Evolutionary conservation across 1,140 invertebrate species (phyloP), one percentile per base, ranked within the genome.

Genomic region (Homalodisca vitripennis): DNA sequence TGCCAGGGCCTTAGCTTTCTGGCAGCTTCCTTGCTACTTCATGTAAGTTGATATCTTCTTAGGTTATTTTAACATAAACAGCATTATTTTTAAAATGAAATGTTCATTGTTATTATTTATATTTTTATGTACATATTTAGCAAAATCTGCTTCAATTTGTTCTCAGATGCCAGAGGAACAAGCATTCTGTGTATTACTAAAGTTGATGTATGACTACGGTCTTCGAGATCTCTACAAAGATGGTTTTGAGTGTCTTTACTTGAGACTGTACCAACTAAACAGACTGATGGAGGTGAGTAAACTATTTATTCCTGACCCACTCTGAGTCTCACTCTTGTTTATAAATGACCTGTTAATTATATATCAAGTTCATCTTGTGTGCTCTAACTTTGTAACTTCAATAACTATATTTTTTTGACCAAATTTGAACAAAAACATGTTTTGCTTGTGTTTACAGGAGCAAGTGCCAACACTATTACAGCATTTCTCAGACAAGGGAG

Each of bases 111-210:
- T 55, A 10, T 55, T 55, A 20, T 22, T 55, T 10, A 26, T 10
- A 10, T 55, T 55, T 20, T 6, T 20, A n/a, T 17, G 27, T 29
- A 60, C 20, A 60, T 12, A n/a, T n/a, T n/a, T n/a, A n/a, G n/a
- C n/a, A n/a, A n/a, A n/a, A n/a, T 27, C 2, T 60, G 2, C 27
- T 26, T 60, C 17, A 6, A 41, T 74, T 75, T 74, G 14, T 72
- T 80, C 82, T 3, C 77, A 99, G 94, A 99, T 99, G 96, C 97
- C 97, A 0, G 98, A 99, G 83, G 98, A 99, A 79, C 96, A 99
- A 85, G 95, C 97, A 0, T 99, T 99, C 80, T 96, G 94, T 80
- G 90, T 99, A 3, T 79, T 99, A 47, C 94, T 98, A 1, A 92
- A 95, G 75, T 88, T 99, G 6, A 99, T 99, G 97, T 98, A 95